Conservation (phyloP, 2,888 invertebrate species). For the Parochlus steinenii region DNA sequence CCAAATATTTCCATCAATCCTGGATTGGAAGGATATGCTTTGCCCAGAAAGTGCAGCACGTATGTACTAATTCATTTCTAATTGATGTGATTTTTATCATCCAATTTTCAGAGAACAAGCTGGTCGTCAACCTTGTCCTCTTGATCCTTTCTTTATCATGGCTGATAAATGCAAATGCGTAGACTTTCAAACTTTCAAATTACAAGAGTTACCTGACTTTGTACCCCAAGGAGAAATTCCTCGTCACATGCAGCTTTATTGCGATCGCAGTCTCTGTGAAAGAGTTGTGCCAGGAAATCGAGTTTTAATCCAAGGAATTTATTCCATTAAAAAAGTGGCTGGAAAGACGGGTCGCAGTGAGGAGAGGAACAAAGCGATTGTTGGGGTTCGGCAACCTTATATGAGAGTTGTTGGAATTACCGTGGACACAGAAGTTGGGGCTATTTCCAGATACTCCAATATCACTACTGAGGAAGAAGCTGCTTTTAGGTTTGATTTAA, state of each 20-base stretch:
- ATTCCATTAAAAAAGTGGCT: slow-evolving; percentile 77
- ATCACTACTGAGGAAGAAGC: slow-evolving; percentile 53
- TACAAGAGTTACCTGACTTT: slow-evolving; percentile 90
- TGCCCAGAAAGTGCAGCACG: slow-evolving; percentile 90
- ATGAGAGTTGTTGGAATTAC: slow-evolving; percentile 85
- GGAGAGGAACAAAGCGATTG: slow-evolving; percentile 57
- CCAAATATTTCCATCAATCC: slow-evolving; percentile 83
- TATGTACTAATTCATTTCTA: slow-evolving; percentile 33
- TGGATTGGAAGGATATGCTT: slow-evolving; percentile 86
- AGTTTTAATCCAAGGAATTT: slow-evolving; percentile 85
- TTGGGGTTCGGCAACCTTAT: slow-evolving; percentile 89
- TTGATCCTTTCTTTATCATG: slow-evolving; percentile 96
- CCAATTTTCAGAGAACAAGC: slow-evolving; percentile 62
- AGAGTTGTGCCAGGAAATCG: slow-evolving; percentile 91
- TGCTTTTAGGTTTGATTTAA: no score
- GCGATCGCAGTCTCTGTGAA: slow-evolving; percentile 85
- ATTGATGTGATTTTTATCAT: slow-evolving; percentile 7
- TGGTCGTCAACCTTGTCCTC: slow-evolving; percentile 80
- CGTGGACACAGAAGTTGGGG: slow-evolving; percentile 62
- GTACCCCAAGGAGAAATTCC: slow-evolving; percentile 93
- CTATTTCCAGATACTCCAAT: slow-evolving; percentile 34
- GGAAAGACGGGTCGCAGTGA: slow-evolving; percentile 47
- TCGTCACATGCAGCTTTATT: slow-evolving; percentile 84
- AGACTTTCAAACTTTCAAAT: slow-evolving; percentile 93
- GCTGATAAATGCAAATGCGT: slow-evolving; percentile 96